Conservation (phyloP, 92 coral and sea anemone genomes). For the Chrysogorgia sp. region DNA sequence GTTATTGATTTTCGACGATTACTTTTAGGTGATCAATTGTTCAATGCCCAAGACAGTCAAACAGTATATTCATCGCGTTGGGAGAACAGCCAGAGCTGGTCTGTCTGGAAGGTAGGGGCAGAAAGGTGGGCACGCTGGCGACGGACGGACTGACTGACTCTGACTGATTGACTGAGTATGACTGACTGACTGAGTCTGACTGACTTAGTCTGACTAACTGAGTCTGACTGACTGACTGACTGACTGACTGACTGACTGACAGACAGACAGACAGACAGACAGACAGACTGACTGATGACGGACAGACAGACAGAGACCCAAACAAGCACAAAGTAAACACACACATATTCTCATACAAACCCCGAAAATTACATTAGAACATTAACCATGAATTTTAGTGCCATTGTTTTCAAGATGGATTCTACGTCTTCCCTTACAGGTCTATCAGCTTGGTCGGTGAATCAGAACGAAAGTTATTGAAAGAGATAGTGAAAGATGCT, state of each 20-base stretch:
- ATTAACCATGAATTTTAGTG: too few relatives aligned
- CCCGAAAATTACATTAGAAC: too few relatives aligned
- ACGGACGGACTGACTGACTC: too few relatives aligned
- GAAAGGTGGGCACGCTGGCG: too few relatives aligned
- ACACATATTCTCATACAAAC: too few relatives aligned
- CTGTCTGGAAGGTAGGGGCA: slow-evolving; percentile 98
- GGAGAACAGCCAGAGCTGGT: slow-evolving; percentile 97
- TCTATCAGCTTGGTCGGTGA: slow-evolving; percentile 95
- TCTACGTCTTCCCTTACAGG: slow-evolving; percentile 61
- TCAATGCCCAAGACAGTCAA: slow-evolving; percentile 85
- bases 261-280: slow-evolving; percentile 9
- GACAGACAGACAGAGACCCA: too few relatives aligned
- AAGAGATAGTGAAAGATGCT: slow-evolving; percentile 88
- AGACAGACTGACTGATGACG: too few relatives aligned
- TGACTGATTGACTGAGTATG: neutral
- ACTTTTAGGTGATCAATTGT: slow-evolving; percentile 73
- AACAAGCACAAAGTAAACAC: too few relatives aligned
- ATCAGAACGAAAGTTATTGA: slow-evolving; percentile 79
- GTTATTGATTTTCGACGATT: neutral
- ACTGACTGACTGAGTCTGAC: neutral
- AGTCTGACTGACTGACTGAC: too few relatives aligned
- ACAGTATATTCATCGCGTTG: slow-evolving; percentile 94
- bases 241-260: neutral
- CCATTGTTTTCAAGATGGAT: too few relatives aligned
- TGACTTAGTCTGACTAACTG: neutral